These are phyloP conservation scores for Sitta europaea DNA, from an alignment of 2,113 vertebrate species.

Conservation along the genomic window DNA sequence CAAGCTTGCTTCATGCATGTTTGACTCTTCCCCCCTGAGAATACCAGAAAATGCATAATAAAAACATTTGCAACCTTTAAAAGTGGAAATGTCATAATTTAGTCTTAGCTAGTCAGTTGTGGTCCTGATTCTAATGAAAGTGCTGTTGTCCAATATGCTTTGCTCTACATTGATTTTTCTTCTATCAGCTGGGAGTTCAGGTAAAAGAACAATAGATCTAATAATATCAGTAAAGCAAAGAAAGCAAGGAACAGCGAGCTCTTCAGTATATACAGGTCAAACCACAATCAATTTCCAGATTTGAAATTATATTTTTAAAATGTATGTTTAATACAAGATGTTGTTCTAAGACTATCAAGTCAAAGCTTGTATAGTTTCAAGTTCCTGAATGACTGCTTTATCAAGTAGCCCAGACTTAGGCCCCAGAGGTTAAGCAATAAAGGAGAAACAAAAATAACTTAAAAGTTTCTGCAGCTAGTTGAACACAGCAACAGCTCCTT, in stretches of 20 bases:
- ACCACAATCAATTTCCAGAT: conserved; percentile 62
- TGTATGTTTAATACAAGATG: conserved; percentile 36
- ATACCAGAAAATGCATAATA: not conserved
- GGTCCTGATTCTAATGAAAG: not conserved
- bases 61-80: not conserved
- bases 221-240: conserved; percentile 40
- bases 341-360: conserved; percentile 31
- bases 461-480: conserved; percentile 56
- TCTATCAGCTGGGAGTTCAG: conserved; percentile 9
- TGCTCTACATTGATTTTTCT: not conserved
- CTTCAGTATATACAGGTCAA: conserved; percentile 61
- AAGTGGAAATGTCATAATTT: not conserved
- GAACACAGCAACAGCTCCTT: conserved; percentile 51
- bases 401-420: conserved; percentile 53
- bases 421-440: conserved; percentile 70
- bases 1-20: not conserved
- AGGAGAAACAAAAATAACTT: conserved; percentile 70
- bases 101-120: not conserved
- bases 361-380: conserved; percentile 9
- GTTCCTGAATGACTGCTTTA: conserved; percentile 43
- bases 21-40: not conserved
- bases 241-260: not conserved
- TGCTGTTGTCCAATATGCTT: not conserved
- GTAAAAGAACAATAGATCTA: conserved; percentile 47
- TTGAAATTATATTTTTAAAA: conserved; percentile 69